phyloP scores from a whole-genome alignment of 2,888 invertebrate species.

The Cyrtodaria siliqua region DNA sequence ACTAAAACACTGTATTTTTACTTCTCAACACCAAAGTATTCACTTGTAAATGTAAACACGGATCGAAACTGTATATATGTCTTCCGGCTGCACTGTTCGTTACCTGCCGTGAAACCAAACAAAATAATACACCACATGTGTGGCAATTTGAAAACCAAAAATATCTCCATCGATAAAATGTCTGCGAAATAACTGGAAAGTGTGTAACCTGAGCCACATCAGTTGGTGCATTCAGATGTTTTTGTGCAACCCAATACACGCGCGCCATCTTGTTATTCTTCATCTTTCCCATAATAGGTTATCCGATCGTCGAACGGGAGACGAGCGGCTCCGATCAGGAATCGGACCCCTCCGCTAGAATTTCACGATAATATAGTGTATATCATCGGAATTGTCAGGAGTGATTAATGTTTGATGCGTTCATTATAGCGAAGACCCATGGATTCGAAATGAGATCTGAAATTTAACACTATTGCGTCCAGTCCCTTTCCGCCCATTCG shows the following conservation, averaged over 20 bases:
- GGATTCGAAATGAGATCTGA: not conserved
- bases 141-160: conserved; percentile 58
- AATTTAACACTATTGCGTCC: conserved; percentile 9
- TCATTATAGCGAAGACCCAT: conserved; percentile 26
- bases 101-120: not conserved
- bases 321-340: conserved; percentile 41
- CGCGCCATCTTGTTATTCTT: conserved; percentile 49
- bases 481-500: conserved; percentile 25
- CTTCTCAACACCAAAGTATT: too few species aligned
- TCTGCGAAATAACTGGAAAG: conserved; percentile 57
- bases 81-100: too few species aligned
- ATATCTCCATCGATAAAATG: conserved; percentile 66
- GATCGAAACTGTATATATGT: too few species aligned
- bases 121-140: conserved; percentile 42
- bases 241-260: conserved; percentile 47
- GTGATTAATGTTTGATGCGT: conserved; percentile 68
- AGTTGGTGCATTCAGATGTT: conserved; percentile 62
- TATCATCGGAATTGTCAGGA: conserved; percentile 61
- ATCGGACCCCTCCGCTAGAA: conserved; percentile 44
- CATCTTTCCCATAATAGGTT: conserved; percentile 57
- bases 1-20: too few species aligned
- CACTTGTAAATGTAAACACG: too few species aligned
- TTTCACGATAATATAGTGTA: conserved; percentile 63
- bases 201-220: conserved; percentile 42
- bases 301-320: conserved; percentile 43